Evolutionary conservation across 2,888 invertebrate species (phyloP), one percentile per base, ranked within the genome.

Genomic region (Andrena praecox): DNA sequence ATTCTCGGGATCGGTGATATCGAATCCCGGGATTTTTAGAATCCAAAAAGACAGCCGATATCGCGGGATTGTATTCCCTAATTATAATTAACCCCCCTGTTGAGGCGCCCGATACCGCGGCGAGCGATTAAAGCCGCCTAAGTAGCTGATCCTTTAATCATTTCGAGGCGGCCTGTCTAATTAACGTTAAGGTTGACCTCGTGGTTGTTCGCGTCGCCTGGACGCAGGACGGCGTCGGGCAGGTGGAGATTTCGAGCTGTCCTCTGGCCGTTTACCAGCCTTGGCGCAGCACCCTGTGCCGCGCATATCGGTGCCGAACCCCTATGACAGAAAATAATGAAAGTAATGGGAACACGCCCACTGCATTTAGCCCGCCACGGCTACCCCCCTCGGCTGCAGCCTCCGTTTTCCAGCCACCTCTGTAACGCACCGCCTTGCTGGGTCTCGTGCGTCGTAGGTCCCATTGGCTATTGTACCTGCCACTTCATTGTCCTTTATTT

Each of bases 271-370:
- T 27, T 76, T 63, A 52, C 33, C 31, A 35, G 48, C 27, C 70
- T 67, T 8, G n/a, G 24, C 3, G 42, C 24, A 10, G 68, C 48
- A 59, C 50, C 52, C 80, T 42, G 27, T 52, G 63, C 76, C 68
- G 83, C 77, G 83, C 85, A 75, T 86, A 86, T 86, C 86, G 85
- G 84, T 82, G 67, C 89, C 90, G 89, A 90, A 91, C 91, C 92
- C 92, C 91, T 90, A 90, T 87, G 89, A 88, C 87, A 89, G 91
- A 91, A 93, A 93, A 93, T 93, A 93, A 93, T 93, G 91, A 93
- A 93, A 93, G 93, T 93, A 93, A 93, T 92, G 91, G 93, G 93
- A 93, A 93, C 93, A 93, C 94, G 93, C 94, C 94, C 94, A 94
- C 91, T 93, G 91, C 93, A 93, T 94, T 93, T 93, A 92, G 90